Percentiles rank a stretch among this genome's conserved stretches.
phyloP scores from a whole-genome alignment of 2,797 vertebrate genomes.

The Eurystomus glaucurus region DNA sequence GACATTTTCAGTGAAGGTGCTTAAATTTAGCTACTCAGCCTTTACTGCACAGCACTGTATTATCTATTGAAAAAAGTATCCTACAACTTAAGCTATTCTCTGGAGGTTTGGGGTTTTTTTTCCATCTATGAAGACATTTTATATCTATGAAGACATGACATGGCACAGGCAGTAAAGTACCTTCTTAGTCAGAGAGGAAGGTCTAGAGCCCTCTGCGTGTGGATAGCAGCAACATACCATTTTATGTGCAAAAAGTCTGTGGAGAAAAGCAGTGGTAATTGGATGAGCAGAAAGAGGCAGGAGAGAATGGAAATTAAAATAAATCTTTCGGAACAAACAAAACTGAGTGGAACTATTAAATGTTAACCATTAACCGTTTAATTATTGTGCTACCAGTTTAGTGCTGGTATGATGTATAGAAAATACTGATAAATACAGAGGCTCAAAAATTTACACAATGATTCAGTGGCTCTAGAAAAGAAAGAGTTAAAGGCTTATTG shows the following conservation, averaged over 20 bases:
- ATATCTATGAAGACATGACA: neutral
- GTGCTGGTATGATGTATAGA: neutral
- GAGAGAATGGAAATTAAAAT: neutral
- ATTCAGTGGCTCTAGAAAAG: neutral
- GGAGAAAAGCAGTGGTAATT: neutral
- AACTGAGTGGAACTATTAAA: neutral
- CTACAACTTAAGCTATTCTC: neutral
- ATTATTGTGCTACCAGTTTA: neutral
- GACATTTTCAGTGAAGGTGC: slow-evolving; percentile 1
- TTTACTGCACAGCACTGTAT: neutral
- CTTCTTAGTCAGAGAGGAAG: neutral
- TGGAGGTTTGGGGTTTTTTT: neutral
- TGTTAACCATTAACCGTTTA: neutral
- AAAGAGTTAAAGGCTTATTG: slow-evolving; percentile 22
- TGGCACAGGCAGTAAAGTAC: neutral
- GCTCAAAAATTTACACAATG: neutral
- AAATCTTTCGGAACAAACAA: neutral
- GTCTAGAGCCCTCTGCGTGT: neutral
- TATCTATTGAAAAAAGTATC: neutral
- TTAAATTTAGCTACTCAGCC: slow-evolving; percentile 6
- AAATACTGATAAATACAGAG: neutral
- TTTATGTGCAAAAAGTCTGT: neutral
- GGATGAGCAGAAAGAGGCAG: neutral
- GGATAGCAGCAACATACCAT: fast-evolving
- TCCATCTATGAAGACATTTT: neutral